phyloP scores from a whole-genome alignment of 2,888 invertebrate genomes.

The Caenorhabditis sinica region DNA sequence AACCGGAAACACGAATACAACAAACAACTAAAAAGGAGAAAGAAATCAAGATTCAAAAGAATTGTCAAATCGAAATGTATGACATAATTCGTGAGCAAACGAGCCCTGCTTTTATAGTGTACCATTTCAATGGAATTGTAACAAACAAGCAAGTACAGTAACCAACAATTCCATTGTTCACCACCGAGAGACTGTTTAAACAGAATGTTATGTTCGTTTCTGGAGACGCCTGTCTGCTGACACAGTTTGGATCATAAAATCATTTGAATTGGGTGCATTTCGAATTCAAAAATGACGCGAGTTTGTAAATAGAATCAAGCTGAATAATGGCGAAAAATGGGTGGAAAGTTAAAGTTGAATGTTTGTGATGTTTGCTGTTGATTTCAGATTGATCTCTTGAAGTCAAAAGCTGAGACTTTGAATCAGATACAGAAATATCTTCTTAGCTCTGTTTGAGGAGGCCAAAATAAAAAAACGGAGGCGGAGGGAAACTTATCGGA shows the following conservation, averaged over 20 bases:
- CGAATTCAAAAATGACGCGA: conserved; percentile 38
- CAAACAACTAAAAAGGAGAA: conserved; percentile 15
- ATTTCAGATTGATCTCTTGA: conserved; percentile 9
- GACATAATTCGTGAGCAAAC: conserved; percentile 60
- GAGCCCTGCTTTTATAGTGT: conserved; percentile 48
- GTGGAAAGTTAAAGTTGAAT: conserved; percentile 4
- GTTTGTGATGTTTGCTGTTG: conserved; percentile 23
- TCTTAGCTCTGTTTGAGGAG: too few species aligned
- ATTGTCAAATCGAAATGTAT: conserved; percentile 39
- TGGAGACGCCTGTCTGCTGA: conserved; percentile 50
- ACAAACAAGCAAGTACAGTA: conserved; percentile 62
- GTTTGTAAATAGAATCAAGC: conserved; percentile 30
- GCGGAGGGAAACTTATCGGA: too few species aligned
- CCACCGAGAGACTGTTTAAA: conserved; percentile 43
- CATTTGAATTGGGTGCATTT: conserved; percentile 59
- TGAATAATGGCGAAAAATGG: conserved; percentile 20
- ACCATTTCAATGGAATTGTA: conserved; percentile 55
- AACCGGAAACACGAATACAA: conserved; percentile 33
- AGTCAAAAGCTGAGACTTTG: not conserved
- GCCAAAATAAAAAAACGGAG: too few species aligned
- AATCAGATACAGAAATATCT: too few species aligned
- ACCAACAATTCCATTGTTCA: conserved; percentile 52
- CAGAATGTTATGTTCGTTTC: conserved; percentile 57
- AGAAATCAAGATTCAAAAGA: too few species aligned
- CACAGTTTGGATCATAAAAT: conserved; percentile 53